These are phyloP conservation scores for Heliconius aoede DNA, from an alignment of 2,888 invertebrate species.

Conservation along the genomic window DNA sequence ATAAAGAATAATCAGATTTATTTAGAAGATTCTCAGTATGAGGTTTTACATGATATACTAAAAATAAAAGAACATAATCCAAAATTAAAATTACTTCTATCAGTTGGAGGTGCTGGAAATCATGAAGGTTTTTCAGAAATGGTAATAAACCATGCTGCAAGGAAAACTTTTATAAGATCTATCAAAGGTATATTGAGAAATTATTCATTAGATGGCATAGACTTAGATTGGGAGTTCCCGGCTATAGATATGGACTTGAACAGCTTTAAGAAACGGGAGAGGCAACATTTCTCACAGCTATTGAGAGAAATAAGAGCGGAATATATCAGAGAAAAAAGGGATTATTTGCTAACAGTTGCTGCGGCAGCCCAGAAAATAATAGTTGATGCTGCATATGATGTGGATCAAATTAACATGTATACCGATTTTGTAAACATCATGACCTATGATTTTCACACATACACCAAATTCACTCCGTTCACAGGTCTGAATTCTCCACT, in stretches of 20 bases:
- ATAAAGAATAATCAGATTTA: slow-evolving; percentile 85
- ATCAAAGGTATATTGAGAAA: slow-evolving; percentile 79
- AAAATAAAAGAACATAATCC: slow-evolving; percentile 85
- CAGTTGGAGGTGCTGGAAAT: slow-evolving; percentile 87
- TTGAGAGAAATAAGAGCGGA: slow-evolving; percentile 88
- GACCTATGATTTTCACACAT: slow-evolving; percentile 96
- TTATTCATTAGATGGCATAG: slow-evolving; percentile 87
- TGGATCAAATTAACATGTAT: slow-evolving; percentile 90
- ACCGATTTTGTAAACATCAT: slow-evolving; percentile 95
- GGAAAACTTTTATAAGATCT: slow-evolving; percentile 86
- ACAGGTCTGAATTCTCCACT: slow-evolving; percentile 94
- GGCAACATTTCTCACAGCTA: slow-evolving; percentile 89
- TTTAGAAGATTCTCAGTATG: slow-evolving; percentile 73
- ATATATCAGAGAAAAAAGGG: slow-evolving; percentile 83
- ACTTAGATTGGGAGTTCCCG: slow-evolving; percentile 95
- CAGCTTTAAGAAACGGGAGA: slow-evolving; percentile 72
- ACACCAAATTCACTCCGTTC: slow-evolving; percentile 88
- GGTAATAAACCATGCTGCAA: slow-evolving; percentile 87
- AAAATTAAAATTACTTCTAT: slow-evolving; percentile 89
- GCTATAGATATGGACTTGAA: slow-evolving; percentile 72
- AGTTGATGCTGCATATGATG: slow-evolving; percentile 90
- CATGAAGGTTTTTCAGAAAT: slow-evolving; percentile 87
- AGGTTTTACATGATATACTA: slow-evolving; percentile 70
- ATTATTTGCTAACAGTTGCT: slow-evolving; percentile 88
- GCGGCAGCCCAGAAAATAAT: slow-evolving; percentile 91